These are phyloP conservation scores for Formicarius rufipectus DNA, from an alignment of 2,113 vertebrate genomes.

Conservation along the genomic window DNA sequence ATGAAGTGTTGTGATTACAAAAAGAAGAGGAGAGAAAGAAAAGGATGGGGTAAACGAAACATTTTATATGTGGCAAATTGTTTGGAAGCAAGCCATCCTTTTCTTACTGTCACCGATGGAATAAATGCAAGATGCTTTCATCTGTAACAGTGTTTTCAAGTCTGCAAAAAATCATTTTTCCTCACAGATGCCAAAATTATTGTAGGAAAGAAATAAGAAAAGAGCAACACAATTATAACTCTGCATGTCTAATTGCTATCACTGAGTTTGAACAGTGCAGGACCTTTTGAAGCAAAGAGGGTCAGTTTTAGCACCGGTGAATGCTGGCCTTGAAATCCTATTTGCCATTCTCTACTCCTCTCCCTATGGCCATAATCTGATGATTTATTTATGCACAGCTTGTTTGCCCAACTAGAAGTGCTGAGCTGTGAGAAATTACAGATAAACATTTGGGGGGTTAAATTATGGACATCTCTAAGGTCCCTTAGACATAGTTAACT, in stretches of 20 bases:
- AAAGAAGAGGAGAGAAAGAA: background rate
- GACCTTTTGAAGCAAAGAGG: background rate
- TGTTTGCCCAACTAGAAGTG: background rate
- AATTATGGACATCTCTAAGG: background rate
- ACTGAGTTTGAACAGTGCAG: background rate
- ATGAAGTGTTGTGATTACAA: background rate
- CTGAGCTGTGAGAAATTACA: background rate
- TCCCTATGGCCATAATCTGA: background rate
- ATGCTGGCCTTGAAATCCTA: background rate
- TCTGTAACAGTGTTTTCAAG: background rate
- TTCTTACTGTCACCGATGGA: background rate
- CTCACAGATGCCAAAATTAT: background rate
- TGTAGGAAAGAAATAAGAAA: background rate
- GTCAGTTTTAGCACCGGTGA: fast-evolving
- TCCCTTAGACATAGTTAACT: background rate
- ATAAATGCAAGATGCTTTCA: background rate
- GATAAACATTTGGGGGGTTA: background rate
- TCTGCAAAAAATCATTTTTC: background rate
- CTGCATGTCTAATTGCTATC: background rate
- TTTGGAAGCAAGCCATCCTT: constrained; percentile 30
- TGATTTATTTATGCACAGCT: background rate
- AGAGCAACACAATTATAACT: background rate
- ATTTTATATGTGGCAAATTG: constrained; percentile 5
- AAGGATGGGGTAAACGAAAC: background rate
- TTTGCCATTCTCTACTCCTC: background rate